Evolutionary conservation across 1,140 invertebrate species (phyloP), one percentile per base, ranked within the genome.

Genomic region (Calliphora vicina): DNA sequence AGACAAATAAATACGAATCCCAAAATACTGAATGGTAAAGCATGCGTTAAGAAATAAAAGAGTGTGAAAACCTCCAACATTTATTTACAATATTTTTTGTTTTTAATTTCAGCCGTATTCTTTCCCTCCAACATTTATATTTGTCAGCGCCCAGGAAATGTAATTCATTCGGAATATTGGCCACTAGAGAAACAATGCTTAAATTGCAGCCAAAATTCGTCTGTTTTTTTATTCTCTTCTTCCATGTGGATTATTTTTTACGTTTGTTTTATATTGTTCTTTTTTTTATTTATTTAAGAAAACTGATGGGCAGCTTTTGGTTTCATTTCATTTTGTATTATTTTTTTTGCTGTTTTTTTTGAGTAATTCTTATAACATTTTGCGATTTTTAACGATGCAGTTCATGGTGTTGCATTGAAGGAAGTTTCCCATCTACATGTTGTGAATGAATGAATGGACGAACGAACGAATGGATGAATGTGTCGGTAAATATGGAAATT

Each of bases 401-500:
- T 50, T 50, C 45, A 50, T 50, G 45, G 45, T 50, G 12, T 50
- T 13, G 45, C 4, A 17, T 12, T 50, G 45, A 5, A 50, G 45
- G 45, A 50, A 17, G 45, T 50, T 50, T 50, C 45, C 45, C 4
- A 50, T 50, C 45, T 50, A n/a, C 17, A 20, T 35, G 15, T 74
- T 74, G 15, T 50, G 45, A 17, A 50, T 50, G 45, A 50, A 6
- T 50, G 10, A 35, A 35, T 10, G 35, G 10, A 35, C 35, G 35
- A 35, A 35, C 35, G 35, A 10, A 10, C 35, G 10, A 35, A 35
- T 35, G 26, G 17, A 20, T 74, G 29, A 35, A 74, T 29, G 72
- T 74, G 72, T 74, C 29, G 72, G 72, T 20, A 29, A 74, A 74
- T 74, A 74, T 74, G 72, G 72, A 74, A 74, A 74, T 74, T 35